Evolutionary conservation across 2,113 vertebrate species (phyloP), one percentile per base, ranked within the genome.

Genomic region (Seriola quinqueradiata): DNA sequence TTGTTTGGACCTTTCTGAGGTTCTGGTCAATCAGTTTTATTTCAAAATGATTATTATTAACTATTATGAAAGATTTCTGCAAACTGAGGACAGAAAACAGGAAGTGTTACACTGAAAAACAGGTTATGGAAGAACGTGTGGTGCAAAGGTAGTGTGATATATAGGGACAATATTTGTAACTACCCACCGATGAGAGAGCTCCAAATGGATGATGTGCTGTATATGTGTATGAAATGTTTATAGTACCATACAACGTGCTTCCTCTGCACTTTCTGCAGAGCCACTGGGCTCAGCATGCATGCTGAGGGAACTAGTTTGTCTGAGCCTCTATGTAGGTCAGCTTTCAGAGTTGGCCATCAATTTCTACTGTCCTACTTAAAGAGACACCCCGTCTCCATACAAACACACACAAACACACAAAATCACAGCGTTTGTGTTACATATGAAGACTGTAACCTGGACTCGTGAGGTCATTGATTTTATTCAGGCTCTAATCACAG

Each of bases 251-350:
- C 80, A 85, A 91, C 84, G 79, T 78, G 83, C 87, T 84, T 88
- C 60, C 77, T 87, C 81, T 89, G 87, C 89, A 77, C 83, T 87
- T 91, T 89, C 82, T 84, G 81, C 71, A 86, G 70, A 85, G 85
- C 84, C 77, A 90, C 84, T 87, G 78, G 84, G 86, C 92, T 92
- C 92, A 88, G 91, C 87, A 73, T 80, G 90, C 76, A 83, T 72
- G 89, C 88, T 90, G 91, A 83, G 87, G 90, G 86, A 93, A 94
- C 91, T 90, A 93, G 92, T 95, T 93, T 92, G 90, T 94, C 89
- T 94, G 87, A 87, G 91, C 92, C 92, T 94, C 87, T 94, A 96
- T 95, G 92, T 96, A 95, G 95, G 95, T 96, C 95, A 96, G 92
- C 92, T 86, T 92, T 92, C 93, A 94, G 94, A 89, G 89, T 88